phyloP scores from a whole-genome alignment of 2,888 invertebrate species.

The Torymus aiolomorphi region DNA sequence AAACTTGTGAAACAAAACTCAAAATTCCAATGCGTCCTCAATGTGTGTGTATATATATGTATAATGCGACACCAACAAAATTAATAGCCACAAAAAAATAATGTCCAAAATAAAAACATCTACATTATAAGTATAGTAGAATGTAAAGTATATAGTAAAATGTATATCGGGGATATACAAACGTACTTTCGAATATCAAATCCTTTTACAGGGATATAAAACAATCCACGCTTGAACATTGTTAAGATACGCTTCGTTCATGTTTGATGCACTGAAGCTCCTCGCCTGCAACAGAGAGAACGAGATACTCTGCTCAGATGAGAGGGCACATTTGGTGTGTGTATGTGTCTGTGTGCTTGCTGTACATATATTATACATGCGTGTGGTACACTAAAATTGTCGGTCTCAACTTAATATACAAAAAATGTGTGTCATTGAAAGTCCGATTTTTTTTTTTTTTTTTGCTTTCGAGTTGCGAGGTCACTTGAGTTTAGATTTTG shows the following conservation, averaged over 20 bases:
- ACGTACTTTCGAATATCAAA: slow-evolving; percentile 75
- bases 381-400: neutral
- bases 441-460: too few relatives aligned
- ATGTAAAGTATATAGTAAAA: neutral
- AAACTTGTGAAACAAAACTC: neutral
- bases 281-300: slow-evolving; percentile 69
- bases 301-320: slow-evolving; percentile 43
- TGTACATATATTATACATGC: too few relatives aligned
- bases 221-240: slow-evolving; percentile 72
- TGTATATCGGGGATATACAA: slow-evolving; percentile 12
- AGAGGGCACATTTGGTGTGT: slow-evolving; percentile 17
- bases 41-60: neutral
- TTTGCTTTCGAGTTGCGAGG: too few relatives aligned
- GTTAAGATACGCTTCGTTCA: slow-evolving; percentile 65
- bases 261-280: slow-evolving; percentile 64
- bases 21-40: neutral
- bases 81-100: neutral
- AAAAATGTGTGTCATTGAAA: too few relatives aligned
- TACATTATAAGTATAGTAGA: slow-evolving; percentile 1
- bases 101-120: neutral
- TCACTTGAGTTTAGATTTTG: too few relatives aligned
- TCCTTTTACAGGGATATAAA: slow-evolving; percentile 73
- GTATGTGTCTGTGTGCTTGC: too few relatives aligned
- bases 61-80: neutral
- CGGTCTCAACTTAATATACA: too few relatives aligned